Evolutionary conservation across 2,113 vertebrate species (phyloP).

Genomic region (Lasiurus borealis): DNA sequence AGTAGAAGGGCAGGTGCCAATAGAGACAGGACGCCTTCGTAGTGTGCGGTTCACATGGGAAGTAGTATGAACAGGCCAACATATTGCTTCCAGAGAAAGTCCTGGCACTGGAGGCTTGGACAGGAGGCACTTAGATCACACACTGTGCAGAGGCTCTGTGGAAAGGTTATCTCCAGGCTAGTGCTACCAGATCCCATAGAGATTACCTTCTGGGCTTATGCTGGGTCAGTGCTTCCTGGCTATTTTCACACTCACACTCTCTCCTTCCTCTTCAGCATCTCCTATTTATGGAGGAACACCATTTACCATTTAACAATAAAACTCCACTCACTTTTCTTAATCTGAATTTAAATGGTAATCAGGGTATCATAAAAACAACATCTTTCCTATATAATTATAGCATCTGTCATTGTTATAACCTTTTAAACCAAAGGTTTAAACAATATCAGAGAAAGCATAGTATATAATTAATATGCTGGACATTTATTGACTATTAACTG

Average conservation of each 20-base stretch:
- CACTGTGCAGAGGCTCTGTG: background rate
- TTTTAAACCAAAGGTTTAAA: conserved; percentile 71
- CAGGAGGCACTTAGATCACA: background rate
- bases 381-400: conserved; percentile 52
- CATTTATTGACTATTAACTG: conserved; percentile 8
- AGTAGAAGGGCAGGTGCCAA: background rate
- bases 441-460: conserved; percentile 51
- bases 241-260: background rate
- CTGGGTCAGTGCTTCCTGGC: background rate
- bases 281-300: background rate
- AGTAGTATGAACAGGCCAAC: background rate
- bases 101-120: background rate
- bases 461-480: background rate
- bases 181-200: fast-evolving
- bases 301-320: conserved; percentile 50
- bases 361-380: conserved; percentile 37
- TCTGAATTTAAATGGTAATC: conserved; percentile 41
- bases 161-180: background rate
- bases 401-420: conserved; percentile 46
- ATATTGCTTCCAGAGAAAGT: background rate
- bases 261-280: background rate
- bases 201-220: background rate
- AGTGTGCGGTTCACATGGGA: fast-evolving
- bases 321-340: background rate
- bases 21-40: background rate